Evolutionary conservation across 2,797 vertebrate genomes (phyloP), one percentile per base, ranked within the genome.

Genomic region (Sebastolobus alascanus): DNA sequence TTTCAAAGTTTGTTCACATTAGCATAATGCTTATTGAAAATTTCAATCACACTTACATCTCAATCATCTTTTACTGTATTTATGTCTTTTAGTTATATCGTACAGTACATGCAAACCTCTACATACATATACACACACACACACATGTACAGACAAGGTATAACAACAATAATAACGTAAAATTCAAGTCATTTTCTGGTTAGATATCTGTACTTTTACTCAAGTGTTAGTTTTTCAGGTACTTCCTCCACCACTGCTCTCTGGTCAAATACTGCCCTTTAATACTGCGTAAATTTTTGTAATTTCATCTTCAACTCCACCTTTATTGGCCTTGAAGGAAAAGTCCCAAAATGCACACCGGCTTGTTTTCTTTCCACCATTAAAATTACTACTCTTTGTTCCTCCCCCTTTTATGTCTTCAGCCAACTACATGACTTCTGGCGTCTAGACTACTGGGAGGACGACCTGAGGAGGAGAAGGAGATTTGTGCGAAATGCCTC

Each of bases 371-470:
- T 18, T 43, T 13, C 13, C 25, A 20, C 20, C n/a, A 0, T 10
- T 73, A 10, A 64, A 61, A 22, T 58, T 3, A 37, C n/a, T 70
- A 2, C 20, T 54, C n/a, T 72, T 43, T 29, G 7, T 54, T 10
- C 50, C 56, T 81, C 52, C 71, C 50, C 6, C 8, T 87, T 80
- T 77, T 68, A 59, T 73, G 37, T 56, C 87, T 73, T 10, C 87
- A 99, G 99, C 93, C 98, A 98, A 93, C 92, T 98, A 77, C 97
- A 98, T 58, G 99, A 99, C 93, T 99, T 99, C 95, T 99, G 99
- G 99, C 98, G 99, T 75, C 94, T 99, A 89, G 99, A 99, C 94
- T 99, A 99, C 94, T 99, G 99, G 99, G 99, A 99, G 93, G 99
- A 99, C 6, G 99, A 99, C 91, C 94, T 99, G 86, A 97, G 99